Evolutionary conservation across 2,113 vertebrate genomes (phyloP).

Genomic region (Psilopsiagon aurifrons): DNA sequence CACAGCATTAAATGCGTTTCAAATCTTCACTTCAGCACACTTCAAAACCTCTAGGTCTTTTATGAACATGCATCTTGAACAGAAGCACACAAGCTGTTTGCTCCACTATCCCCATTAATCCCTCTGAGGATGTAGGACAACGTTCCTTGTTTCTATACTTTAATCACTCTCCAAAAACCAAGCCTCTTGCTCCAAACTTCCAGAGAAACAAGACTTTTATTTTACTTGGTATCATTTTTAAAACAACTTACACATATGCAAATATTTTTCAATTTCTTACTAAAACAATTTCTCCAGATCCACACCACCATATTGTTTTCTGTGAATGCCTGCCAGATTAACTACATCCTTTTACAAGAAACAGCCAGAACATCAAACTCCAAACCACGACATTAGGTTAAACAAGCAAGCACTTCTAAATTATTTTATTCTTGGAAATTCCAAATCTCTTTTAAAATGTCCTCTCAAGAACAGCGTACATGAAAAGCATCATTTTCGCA

Average conservation of each 20-base stretch:
- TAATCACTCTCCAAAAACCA: not conserved
- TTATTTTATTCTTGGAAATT: slow-evolving; percentile 21
- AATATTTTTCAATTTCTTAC: slow-evolving; percentile 47
- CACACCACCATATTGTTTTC: slow-evolving; percentile 1
- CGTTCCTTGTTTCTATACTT: not conserved
- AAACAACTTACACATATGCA: slow-evolving; percentile 37
- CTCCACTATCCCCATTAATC: not conserved
- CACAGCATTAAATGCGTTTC: not conserved
- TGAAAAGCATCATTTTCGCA: not conserved
- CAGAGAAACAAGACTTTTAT: not conserved
- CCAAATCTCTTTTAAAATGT: not conserved
- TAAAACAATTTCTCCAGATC: slow-evolving; percentile 33
- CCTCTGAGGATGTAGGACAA: not conserved
- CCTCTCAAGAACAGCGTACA: not conserved
- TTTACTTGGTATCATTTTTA: slow-evolving; percentile 35
- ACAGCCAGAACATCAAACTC: not conserved
- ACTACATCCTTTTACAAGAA: slow-evolving; percentile 25
- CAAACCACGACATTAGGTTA: not conserved
- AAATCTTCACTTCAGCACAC: not conserved
- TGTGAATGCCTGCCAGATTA: slow-evolving; percentile 22
- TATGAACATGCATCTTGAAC: not conserved
- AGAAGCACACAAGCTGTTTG: not conserved
- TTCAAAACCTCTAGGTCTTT: not conserved
- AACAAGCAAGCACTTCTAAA: not conserved
- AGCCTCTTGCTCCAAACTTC: slow-evolving; percentile 5